Evolutionary conservation across 2,113 vertebrate species (phyloP).

Genomic region (Gavia stellata): DNA sequence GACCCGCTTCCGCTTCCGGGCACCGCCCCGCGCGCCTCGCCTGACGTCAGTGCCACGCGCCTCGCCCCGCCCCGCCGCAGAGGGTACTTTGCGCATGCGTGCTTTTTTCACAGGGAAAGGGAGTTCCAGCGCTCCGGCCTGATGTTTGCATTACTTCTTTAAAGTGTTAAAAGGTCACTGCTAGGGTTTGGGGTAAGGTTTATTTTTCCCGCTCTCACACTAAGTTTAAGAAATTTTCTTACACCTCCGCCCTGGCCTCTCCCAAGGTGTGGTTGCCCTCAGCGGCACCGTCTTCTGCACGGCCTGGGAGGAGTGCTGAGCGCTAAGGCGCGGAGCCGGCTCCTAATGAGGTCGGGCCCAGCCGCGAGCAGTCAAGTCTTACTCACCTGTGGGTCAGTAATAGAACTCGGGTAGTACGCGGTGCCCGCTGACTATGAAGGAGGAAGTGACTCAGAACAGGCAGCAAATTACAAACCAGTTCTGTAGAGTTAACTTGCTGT

Average conservation of each 20-base stretch:
- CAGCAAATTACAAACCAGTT: background rate
- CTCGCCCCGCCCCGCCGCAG: background rate
- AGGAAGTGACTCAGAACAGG: background rate
- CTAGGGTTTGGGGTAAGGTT: rapidly evolving
- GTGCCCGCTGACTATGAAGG: rapidly evolving
- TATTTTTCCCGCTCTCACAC: background rate
- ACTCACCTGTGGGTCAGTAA: rapidly evolving
- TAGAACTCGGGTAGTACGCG: rapidly evolving
- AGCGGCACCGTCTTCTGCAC: rapidly evolving
- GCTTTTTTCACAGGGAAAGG: rapidly evolving
- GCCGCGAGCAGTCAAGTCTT: rapidly evolving
- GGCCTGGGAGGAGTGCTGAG: rapidly evolving
- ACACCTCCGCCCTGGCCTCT: rapidly evolving
- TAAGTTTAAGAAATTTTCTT: background rate
- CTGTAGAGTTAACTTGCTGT: rapidly evolving
- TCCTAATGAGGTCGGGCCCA: rapidly evolving
- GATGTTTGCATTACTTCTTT: rapidly evolving
- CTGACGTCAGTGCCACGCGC: background rate
- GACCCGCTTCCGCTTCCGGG: constrained; percentile 44
- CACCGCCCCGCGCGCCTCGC: background rate
- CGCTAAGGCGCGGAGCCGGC: rapidly evolving
- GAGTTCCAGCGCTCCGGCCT: rapidly evolving
- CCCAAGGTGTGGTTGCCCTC: rapidly evolving
- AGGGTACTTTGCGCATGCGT: rapidly evolving
- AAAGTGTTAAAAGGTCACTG: rapidly evolving